Base-by-base conservation (phyloP, 2,888 invertebrate genomes). In the Drosophila subquinaria region DNA sequence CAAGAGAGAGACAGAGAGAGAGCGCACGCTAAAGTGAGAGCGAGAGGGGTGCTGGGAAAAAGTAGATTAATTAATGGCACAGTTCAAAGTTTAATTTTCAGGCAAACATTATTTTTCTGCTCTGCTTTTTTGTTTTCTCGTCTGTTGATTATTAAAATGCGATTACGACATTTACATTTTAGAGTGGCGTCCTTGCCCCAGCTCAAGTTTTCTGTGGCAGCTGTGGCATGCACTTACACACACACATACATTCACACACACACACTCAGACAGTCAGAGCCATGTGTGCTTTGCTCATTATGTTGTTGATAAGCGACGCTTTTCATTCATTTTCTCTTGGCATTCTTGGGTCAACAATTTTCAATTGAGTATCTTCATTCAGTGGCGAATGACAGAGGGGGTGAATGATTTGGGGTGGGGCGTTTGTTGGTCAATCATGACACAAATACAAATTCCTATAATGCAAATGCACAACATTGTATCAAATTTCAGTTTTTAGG, bases 21-120 rank as follows among this genome's bases (percentile, higher is more conserved):
- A 33, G 11, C 38, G 6, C 15, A 15, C 6, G 3, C 15, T 2
- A 43, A 43, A 43, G 11, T 23, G 43, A 3, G 15, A 40, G 43
- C 10, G 17, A 10, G 43, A 4, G 20, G 20, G 43, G 36, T 4
- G 40, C 27, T 43, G 35, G 1, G 23, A 56, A 56, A 36, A 66
- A 67, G 52, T 63, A 76, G 82, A 70, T 81, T 80, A 89, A 89
- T 89, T 88, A 89, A 88, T 79, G 83, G 82, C 80, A 76, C 74
- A 88, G 90, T 85, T 89, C 89, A 89, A 82, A 88, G 90, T 76
- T 90, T 72, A 90, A 88, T 90, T 87, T 79, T 20, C 59, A 66
- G 36, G 60, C 76, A 81, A 76, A 84, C 74, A 88, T 87, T 74
- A 70, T 23, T 65, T 69, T 72, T 69, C 52, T 64, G 67, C 45